These are phyloP conservation scores for Petrocephalus microphthalmus DNA, from an alignment of 2,113 vertebrate genomes.

Conservation along the genomic window DNA sequence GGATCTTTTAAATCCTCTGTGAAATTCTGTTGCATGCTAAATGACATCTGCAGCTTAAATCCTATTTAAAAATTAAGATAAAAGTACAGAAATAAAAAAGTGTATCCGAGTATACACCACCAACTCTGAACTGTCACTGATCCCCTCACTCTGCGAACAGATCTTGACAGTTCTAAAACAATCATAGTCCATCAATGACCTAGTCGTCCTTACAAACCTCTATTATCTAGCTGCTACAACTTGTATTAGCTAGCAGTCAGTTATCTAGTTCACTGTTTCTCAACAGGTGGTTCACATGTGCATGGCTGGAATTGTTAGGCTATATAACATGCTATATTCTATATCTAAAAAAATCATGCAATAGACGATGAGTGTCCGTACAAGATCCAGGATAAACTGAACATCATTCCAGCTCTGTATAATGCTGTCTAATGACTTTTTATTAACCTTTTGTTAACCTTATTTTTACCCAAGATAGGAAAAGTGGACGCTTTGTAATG, in stretches of 20 bases:
- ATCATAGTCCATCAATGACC: not conserved
- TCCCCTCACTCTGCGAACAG: not conserved
- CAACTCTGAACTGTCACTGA: not conserved
- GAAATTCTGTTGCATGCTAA: not conserved
- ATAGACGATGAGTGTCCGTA: not conserved
- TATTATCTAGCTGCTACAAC: not conserved
- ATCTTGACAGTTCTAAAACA: not conserved
- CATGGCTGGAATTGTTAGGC: not conserved
- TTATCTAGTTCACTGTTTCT: not conserved
- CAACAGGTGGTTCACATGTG: not conserved
- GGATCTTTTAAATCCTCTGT: constrained; percentile 1
- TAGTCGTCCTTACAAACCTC: not conserved
- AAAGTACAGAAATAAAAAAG: not conserved
- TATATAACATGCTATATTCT: not conserved
- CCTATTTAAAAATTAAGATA: not conserved
- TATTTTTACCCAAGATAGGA: not conserved
- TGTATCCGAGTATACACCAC: not conserved
- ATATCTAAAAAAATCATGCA: not conserved
- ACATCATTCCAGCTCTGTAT: not conserved
- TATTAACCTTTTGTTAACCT: not conserved
- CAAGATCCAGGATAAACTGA: not conserved
- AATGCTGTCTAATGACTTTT: not conserved
- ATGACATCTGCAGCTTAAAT: not conserved
- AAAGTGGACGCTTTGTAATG: not conserved
- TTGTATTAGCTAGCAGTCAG: not conserved